Evolutionary conservation across 2,888 invertebrate genomes (phyloP), one percentile per base, ranked within the genome.

Genomic region (Lithophane socia): DNA sequence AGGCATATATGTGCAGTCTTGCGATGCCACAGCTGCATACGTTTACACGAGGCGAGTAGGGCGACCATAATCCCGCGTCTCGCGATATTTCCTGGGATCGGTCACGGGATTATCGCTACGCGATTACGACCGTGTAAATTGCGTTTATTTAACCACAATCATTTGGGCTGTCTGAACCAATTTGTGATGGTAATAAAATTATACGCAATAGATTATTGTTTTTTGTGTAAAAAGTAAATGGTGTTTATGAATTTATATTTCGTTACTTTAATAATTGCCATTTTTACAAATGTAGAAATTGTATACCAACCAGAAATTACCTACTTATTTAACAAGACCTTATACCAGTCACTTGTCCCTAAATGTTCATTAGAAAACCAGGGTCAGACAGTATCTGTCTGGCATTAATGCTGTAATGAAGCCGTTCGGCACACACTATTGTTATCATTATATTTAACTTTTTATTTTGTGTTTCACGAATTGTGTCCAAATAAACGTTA

Each of bases 61-160:
- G 88, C 5, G 82, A 74, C 83, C 77, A 81, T 87, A 87, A 89
- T 88, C 89, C 87, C 29, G 44, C 47, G 54, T 73, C 69, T 65
- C 70, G 70, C 42, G 78, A 54, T 80, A 61, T 72, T 79, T 82
- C 56, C 80, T 79, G 66, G 69, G 69, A 89, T 88, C 73, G 70
- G 88, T 84, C 88, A 88, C 83, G 87, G 88, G 89, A 86, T 88
- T 86, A 89, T 63, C 75, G 63, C 24, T 21, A 16, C 52, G 29
- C 77, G 77, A 87, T 88, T 86, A 86, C 66, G 77, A 83, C 75
- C 85, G 86, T 88, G 81, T 81, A 89, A 89, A 87, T 88, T 85
- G 80, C 77, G 63, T 83, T 82, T 88, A 87, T 83, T 81, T 70
- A 74, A 60, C 74, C 63, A 66, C 58, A 52, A 18, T 72, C 67